Conservation (phyloP, 2,797 vertebrate species). For the Mareca penelope region DNA sequence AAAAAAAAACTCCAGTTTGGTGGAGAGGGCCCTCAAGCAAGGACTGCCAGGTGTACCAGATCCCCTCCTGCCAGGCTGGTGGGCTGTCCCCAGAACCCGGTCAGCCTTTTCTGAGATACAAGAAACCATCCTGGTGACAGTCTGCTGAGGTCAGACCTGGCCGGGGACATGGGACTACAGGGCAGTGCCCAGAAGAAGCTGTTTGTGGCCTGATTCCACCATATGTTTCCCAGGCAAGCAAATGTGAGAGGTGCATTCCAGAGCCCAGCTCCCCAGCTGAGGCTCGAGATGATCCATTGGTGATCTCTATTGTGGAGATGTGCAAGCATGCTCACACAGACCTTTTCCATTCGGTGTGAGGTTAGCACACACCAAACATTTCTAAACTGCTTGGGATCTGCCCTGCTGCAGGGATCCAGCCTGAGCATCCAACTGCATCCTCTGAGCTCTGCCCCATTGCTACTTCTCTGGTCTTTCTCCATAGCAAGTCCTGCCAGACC, state of each 20-base stretch:
- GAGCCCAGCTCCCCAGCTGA: accelerated
- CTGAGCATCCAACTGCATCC: accelerated
- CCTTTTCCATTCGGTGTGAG: accelerated
- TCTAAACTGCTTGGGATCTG: background rate
- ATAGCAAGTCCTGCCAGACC: background rate
- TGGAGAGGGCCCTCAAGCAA: background rate
- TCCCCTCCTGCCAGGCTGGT: background rate
- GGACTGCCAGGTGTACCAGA: background rate
- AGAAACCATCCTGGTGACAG: background rate
- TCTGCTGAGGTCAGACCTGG: accelerated
- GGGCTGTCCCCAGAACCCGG: background rate
- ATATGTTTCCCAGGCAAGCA: background rate
- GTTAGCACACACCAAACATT: background rate
- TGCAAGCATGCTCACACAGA: accelerated
- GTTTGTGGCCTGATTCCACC: accelerated
- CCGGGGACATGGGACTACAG: accelerated
- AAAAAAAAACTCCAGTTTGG: background rate
- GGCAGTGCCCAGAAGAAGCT: background rate
- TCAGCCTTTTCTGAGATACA: background rate
- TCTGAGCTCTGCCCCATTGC: background rate
- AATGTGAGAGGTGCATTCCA: accelerated
- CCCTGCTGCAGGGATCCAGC: background rate
- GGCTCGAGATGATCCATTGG: accelerated
- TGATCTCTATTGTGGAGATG: background rate
- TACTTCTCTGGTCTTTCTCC: background rate